A percentile compares a stretch with the other conserved stretches of the same genome.
phyloP scores from a whole-genome alignment of 2,888 invertebrate species.

The Mycogona germanica region DNA sequence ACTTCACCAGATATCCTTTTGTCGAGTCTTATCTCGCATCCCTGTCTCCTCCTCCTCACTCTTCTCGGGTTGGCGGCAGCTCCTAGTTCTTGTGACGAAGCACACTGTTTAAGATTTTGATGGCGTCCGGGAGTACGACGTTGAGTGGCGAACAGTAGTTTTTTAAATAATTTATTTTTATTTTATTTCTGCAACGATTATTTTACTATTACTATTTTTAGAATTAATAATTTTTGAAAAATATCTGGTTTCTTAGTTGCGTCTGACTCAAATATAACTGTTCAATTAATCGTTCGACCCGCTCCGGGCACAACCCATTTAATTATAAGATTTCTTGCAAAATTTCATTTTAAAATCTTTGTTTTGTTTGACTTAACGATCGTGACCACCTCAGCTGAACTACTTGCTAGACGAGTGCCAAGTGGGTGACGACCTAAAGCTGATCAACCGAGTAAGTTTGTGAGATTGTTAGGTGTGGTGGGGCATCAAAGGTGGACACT shows the following conservation, averaged over 20 bases:
- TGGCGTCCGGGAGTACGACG: too few species aligned
- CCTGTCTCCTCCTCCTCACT: not conserved
- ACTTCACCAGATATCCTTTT: constrained; percentile 46
- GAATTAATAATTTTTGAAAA: too few species aligned
- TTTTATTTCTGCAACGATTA: not conserved
- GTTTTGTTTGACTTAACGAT: not conserved
- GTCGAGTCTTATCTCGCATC: not conserved
- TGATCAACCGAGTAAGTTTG: constrained; percentile 49
- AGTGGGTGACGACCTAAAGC: constrained; percentile 70
- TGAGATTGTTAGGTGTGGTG: too few species aligned
- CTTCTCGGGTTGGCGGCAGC: not conserved
- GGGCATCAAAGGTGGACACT: too few species aligned
- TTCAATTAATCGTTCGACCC: too few species aligned
- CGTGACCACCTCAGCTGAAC: constrained; percentile 57
- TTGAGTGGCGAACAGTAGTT: too few species aligned
- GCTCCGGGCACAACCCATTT: too few species aligned
- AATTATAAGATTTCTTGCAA: too few species aligned
- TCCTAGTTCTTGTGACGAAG: too few species aligned
- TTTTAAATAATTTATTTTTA: not conserved
- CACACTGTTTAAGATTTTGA: too few species aligned
- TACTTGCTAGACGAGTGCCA: constrained; percentile 79
- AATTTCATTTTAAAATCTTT: not conserved
- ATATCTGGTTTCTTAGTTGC: too few species aligned
- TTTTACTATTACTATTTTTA: not conserved
- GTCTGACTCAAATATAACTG: too few species aligned